Conservation (phyloP, 2,888 invertebrate species). For the Melinopterus prodromus region DNA sequence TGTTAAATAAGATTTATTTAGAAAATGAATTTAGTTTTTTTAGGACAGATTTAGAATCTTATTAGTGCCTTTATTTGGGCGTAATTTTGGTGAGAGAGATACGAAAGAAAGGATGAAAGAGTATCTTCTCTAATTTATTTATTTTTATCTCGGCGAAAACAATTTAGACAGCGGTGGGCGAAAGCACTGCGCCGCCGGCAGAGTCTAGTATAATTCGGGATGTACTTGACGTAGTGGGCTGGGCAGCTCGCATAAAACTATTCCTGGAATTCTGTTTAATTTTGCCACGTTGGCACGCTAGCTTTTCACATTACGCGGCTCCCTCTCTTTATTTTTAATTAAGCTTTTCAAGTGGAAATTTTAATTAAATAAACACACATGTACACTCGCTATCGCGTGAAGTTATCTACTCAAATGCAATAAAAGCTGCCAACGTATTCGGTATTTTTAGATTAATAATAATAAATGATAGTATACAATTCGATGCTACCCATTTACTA, state of each 20-base stretch:
- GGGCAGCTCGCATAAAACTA: background rate
- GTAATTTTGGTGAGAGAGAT: too few species aligned
- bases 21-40: too few species aligned
- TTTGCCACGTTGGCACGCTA: background rate
- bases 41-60: too few species aligned
- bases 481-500: too few species aligned
- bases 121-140: too few species aligned
- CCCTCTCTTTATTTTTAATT: background rate
- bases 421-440: too few species aligned
- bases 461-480: background rate
- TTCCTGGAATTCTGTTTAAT: background rate
- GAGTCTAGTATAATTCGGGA: background rate
- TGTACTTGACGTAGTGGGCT: background rate
- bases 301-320: background rate
- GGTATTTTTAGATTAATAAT: background rate
- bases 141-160: too few species aligned
- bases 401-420: background rate
- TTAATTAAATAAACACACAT: background rate
- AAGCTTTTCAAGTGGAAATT: background rate
- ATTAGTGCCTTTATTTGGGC: too few species aligned
- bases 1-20: too few species aligned
- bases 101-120: too few species aligned
- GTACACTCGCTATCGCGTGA: background rate
- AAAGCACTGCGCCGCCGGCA: too few species aligned
- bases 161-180: too few species aligned